Percentiles rank a stretch among this genome's conserved stretches.
These are phyloP conservation scores for Dynastes tityus DNA, from an alignment of 2,888 invertebrate species.

Conservation along the genomic window DNA sequence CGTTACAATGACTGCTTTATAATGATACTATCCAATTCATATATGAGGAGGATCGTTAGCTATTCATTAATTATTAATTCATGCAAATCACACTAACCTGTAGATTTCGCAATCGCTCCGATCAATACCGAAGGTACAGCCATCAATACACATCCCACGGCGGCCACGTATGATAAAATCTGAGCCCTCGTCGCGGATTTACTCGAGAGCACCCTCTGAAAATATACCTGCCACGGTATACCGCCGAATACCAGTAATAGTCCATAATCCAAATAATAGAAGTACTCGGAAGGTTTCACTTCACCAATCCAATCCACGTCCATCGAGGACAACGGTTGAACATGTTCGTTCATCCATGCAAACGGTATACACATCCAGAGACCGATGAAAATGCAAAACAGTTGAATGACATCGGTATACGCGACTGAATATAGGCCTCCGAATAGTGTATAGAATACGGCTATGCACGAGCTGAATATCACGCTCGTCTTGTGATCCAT, in stretches of 20 bases:
- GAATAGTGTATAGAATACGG: constrained; percentile 97
- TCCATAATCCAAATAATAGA: constrained; percentile 91
- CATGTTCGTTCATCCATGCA: constrained; percentile 91
- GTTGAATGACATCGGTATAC: constrained; percentile 98
- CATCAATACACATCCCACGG: constrained; percentile 96
- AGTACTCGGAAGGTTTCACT: constrained; percentile 81
- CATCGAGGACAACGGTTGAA: constrained; percentile 85
- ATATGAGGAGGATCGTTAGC: too few species aligned
- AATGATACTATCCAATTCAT: too few species aligned
- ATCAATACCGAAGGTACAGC: constrained; percentile 97
- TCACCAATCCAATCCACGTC: constrained; percentile 93
- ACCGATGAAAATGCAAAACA: constrained; percentile 98
- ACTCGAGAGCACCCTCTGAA: constrained; percentile 97
- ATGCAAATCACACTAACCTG: constrained; percentile 77
- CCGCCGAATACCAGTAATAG: constrained; percentile 94
- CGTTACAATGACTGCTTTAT: too few species aligned
- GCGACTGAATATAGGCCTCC: constrained; percentile 99
- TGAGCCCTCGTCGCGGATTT: constrained; percentile 96
- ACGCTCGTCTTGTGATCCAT: constrained; percentile 95
- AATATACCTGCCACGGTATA: constrained; percentile 99
- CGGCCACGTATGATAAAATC: constrained; percentile 95
- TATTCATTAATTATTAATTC: background rate
- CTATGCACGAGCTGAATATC: constrained; percentile 95
- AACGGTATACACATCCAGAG: constrained; percentile 99
- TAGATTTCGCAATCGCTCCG: constrained; percentile 96